Evolutionary conservation across 2,888 invertebrate species (phyloP), one percentile per base, ranked within the genome.

Genomic region (Branchellion lobata): DNA sequence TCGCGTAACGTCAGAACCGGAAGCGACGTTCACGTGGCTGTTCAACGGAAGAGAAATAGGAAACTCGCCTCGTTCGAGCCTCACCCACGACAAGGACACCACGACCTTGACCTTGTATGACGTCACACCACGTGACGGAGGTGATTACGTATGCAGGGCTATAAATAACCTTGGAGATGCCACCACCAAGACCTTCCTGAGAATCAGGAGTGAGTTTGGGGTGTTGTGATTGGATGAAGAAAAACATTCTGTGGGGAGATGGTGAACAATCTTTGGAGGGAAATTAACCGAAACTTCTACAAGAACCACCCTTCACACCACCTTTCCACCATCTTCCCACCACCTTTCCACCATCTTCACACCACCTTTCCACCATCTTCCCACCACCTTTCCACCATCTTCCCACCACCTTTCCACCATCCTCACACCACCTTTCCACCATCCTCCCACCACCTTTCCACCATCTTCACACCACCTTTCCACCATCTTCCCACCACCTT

Each of bases 141-240:
- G 96, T 34, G 90, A 95, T 75, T 87, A 87, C 80, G 82, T 85
- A 24, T 86, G 87, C 82, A 84, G 84, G 69, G 86, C 86, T 21
- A 93, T 93, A 2, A 99, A 99, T 86, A 93, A 92, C 86, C 95
- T 95, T 92, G 98, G 98, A 78, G 84, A 84, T 40, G 84, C 84
- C 31, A 84, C 84, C 33, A 86, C 86, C 80, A 85, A 83, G 80
- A 85, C 86, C 0, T 84, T 85, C 36, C 84, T 87, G 8, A 83
- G 85, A 82, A 85, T 87, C 61, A 86, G 84, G 82, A 84, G 87
- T 87, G 80, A 81, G 11, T 1, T 24, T 53, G 82, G 14, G 21
- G 14, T n/a, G n/a, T n/a, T 27, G n/a, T 69, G n/a, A 69, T 51
- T 11, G 51, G 18, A 18, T 11, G 51, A 14, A 14, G 11, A 14